Percentiles rank a stretch among this genome's conserved stretches.
These are phyloP conservation scores for Drosophila bocqueti DNA, from an alignment of 1,140 invertebrate species.

Conservation along the genomic window DNA sequence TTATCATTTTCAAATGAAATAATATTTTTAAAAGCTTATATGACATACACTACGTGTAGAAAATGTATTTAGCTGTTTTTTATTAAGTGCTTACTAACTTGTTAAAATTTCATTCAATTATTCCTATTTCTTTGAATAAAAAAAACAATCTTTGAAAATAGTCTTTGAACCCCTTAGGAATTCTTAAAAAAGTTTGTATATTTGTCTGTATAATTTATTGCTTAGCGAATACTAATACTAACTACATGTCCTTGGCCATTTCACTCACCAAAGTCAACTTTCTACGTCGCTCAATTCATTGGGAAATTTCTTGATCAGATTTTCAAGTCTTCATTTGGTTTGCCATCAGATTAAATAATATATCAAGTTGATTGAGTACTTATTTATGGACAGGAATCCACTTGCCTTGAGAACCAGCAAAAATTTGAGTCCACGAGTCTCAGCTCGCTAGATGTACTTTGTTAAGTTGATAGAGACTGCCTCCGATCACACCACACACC, in stretches of 20 bases:
- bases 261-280: not conserved
- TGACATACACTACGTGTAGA: no score
- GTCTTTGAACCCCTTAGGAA: no score
- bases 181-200: not conserved
- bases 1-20: no score
- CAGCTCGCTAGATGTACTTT: not conserved
- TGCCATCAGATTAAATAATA: not conserved
- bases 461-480: not conserved
- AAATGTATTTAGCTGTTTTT: no score
- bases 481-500: not conserved
- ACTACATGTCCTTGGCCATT: not conserved
- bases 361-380: not conserved
- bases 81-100: no score
- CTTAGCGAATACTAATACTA: not conserved
- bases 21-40: no score
- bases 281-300: not conserved
- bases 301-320: constrained; percentile 1
- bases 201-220: not conserved
- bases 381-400: not conserved
- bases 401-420: not conserved
- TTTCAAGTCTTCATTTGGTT: not conserved
- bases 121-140: no score
- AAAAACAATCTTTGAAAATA: no score
- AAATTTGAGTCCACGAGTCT: not conserved
- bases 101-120: no score